These are phyloP conservation scores for Drosophila ironensis DNA, from an alignment of 1,140 invertebrate species.

Conservation along the genomic window DNA sequence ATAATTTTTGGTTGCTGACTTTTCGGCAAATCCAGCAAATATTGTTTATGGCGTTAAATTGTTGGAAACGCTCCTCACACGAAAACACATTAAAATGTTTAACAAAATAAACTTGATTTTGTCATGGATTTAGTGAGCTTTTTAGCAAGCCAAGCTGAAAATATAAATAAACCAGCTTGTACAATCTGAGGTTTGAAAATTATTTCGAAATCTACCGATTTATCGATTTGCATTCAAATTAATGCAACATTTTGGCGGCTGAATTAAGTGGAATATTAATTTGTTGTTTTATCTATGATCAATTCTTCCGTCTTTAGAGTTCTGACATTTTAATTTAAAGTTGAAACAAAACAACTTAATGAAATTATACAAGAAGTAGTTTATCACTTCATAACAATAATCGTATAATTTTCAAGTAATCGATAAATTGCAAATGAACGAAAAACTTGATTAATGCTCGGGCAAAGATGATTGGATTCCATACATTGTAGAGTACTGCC, in stretches of 20 bases:
- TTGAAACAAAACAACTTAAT: too few relatives aligned
- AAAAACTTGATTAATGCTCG: constrained; percentile 5
- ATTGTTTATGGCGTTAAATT: constrained; percentile 28
- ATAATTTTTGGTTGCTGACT: constrained; percentile 2
- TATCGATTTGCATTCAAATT: constrained; percentile 34
- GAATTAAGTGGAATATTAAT: constrained; percentile 25
- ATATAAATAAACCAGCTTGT: neutral
- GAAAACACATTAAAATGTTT: constrained; percentile 5
- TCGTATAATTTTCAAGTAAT: neutral
- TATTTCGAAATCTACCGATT: constrained; percentile 17
- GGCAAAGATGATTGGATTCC: constrained; percentile 7
- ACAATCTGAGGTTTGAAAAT: constrained; percentile 12
- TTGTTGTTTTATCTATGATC: constrained; percentile 16
- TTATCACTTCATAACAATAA: neutral
- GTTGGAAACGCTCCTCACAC: constrained; percentile 29
- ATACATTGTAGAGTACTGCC: neutral
- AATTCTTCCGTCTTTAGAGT: constrained; percentile 13
- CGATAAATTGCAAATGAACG: constrained; percentile 5
- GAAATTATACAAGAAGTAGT: too few relatives aligned
- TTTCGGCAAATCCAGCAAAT: constrained; percentile 15
- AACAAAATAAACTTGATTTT: neutral
- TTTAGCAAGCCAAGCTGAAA: neutral
- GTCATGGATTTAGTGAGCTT: too few relatives aligned
- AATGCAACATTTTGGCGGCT: constrained; percentile 20
- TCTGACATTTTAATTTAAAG: constrained; percentile 11